Conservation (phyloP, 2,888 invertebrate genomes). For the Crioceris asparagi region DNA sequence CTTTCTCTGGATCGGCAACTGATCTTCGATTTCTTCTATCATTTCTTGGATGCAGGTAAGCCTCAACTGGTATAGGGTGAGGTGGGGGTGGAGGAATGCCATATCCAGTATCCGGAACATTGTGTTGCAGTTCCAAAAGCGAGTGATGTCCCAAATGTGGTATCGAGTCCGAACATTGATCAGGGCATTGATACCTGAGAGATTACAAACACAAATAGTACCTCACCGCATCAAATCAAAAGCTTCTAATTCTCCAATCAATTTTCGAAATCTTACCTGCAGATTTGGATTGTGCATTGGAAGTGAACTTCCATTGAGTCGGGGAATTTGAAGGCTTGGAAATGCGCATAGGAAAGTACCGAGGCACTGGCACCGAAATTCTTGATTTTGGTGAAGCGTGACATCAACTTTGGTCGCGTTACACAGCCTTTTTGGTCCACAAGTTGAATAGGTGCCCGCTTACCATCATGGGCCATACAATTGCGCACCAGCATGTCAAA, state of each 20-base stretch:
- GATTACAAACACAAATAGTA: conserved; percentile 27
- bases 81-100: conserved; percentile 58
- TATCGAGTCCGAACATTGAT: conserved; percentile 59
- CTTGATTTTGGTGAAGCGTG: conserved; percentile 87
- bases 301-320: conserved; percentile 96
- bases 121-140: conserved; percentile 47
- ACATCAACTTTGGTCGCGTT: conserved; percentile 85
- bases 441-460: conserved; percentile 83
- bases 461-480: conserved; percentile 90
- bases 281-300: conserved; percentile 91
- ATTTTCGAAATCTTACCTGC: conserved; percentile 48
- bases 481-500: conserved; percentile 92
- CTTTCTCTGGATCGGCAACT: conserved; percentile 53
- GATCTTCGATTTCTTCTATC: conserved; percentile 61
- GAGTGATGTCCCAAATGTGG: conserved; percentile 29
- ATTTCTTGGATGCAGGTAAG: conserved; percentile 58
- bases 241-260: conserved; percentile 33
- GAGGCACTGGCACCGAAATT: conserved; percentile 91
- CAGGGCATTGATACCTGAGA: conserved; percentile 75
- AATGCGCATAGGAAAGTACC: conserved; percentile 83
- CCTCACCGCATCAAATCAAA: too few species aligned
- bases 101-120: conserved; percentile 47
- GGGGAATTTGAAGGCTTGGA: conserved; percentile 93
- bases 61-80: conserved; percentile 47
- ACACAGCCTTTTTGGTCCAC: conserved; percentile 90